Percentiles rank a stretch among this genome's conserved stretches.
Evolutionary conservation across 1,140 invertebrate species (phyloP).

Genomic region (Caenorhabditis elegans): DNA sequence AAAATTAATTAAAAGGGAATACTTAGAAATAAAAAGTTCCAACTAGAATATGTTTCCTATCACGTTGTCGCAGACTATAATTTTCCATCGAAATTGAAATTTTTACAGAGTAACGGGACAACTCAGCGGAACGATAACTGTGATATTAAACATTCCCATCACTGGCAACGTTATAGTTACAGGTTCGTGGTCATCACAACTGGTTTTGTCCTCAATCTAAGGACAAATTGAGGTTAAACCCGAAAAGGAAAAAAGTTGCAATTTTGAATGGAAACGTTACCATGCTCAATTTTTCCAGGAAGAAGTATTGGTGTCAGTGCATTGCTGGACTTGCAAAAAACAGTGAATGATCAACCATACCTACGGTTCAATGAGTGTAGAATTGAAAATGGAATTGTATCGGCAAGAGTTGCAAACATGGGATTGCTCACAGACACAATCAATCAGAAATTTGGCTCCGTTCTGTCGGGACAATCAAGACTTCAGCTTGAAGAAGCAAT

Average conservation of each 20-base stretch:
- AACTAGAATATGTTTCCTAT: no score
- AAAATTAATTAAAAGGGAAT: no score
- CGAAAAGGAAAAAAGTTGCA: no score
- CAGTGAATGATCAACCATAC: constrained; percentile 41
- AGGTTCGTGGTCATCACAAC: neutral
- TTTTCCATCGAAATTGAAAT: neutral
- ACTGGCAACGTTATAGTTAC: constrained; percentile 44
- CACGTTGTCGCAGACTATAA: no score
- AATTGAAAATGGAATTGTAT: constrained; percentile 44
- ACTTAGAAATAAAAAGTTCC: no score
- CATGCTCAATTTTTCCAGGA: neutral
- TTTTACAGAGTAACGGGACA: constrained; percentile 44
- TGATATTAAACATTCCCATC: constrained; percentile 44
- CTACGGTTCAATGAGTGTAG: constrained; percentile 38
- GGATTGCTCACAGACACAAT: constrained; percentile 50
- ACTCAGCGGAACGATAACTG: constrained; percentile 45
- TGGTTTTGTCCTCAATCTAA: neutral
- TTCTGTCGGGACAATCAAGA: constrained; percentile 33
- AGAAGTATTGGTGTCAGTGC: constrained; percentile 33
- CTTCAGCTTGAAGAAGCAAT: constrained; percentile 38
- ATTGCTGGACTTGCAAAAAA: constrained; percentile 45
- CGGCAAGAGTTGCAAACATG: constrained; percentile 47
- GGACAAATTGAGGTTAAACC: neutral
- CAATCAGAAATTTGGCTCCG: constrained; percentile 38
- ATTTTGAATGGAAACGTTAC: no score